These are phyloP conservation scores for Phylloscopus trochiloides DNA, from an alignment of 2,113 vertebrate genomes.

Conservation along the genomic window DNA sequence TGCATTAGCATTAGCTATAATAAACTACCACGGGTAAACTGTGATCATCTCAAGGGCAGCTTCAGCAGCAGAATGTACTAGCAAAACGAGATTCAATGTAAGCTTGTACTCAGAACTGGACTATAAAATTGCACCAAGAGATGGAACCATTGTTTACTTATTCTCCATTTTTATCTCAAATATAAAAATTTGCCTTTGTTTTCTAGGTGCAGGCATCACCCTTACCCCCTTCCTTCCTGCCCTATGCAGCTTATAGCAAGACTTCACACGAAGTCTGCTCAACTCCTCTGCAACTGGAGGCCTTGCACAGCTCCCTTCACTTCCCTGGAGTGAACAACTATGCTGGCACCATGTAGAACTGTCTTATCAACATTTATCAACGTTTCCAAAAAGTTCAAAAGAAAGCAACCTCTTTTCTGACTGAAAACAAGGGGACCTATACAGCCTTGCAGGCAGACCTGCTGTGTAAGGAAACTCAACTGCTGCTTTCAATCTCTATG, in stretches of 20 bases:
- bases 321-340: not conserved
- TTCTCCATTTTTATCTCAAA: not conserved
- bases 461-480: not conserved
- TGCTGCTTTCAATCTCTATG: not conserved
- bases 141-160: not conserved
- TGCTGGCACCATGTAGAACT: not conserved
- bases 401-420: not conserved
- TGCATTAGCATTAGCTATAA: not conserved
- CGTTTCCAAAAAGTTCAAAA: not conserved
- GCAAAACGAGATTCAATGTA: not conserved
- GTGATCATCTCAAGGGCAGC: not conserved
- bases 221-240: not conserved
- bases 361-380: not conserved
- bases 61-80: not conserved
- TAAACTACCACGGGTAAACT: not conserved
- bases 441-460: not conserved
- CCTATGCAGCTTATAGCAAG: not conserved
- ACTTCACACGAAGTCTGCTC: rapidly evolving
- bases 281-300: not conserved
- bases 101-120: not conserved
- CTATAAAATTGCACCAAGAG: not conserved
- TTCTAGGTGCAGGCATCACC: not conserved
- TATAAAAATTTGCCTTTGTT: not conserved
- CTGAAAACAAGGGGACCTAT: not conserved
- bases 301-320: not conserved